These are phyloP conservation scores for Chrysolina oricalcia DNA, from an alignment of 2,888 invertebrate species.

Conservation along the genomic window DNA sequence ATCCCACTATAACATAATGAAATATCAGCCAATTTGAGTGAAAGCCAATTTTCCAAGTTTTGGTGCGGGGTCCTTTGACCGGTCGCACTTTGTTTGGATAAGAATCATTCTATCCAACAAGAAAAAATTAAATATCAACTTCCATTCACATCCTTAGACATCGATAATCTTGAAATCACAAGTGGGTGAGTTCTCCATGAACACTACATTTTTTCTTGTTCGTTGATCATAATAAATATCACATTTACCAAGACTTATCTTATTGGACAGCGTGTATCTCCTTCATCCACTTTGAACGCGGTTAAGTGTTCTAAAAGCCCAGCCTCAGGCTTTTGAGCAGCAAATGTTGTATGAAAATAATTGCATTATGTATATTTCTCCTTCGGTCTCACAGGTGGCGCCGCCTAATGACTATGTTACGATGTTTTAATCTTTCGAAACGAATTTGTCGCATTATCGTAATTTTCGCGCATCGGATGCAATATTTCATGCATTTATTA, in stretches of 20 bases:
- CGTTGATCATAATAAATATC: not conserved
- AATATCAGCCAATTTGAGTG: no score
- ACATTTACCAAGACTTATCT: conserved; percentile 9
- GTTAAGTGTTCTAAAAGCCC: conserved; percentile 21
- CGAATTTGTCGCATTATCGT: conserved; percentile 20
- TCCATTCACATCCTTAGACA: no score
- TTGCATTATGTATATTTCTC: conserved; percentile 33
- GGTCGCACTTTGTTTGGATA: no score
- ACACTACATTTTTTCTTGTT: not conserved
- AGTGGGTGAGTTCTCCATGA: no score
- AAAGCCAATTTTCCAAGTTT: no score
- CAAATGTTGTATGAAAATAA: conserved; percentile 38
- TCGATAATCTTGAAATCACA: no score
- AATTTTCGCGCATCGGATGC: conserved; percentile 18
- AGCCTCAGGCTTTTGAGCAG: conserved; percentile 23
- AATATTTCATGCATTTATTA: conserved; percentile 16
- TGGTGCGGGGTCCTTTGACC: no score
- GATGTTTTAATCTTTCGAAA: conserved; percentile 15
- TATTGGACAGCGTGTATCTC: conserved; percentile 22
- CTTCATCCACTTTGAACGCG: conserved; percentile 21
- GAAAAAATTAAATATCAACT: no score
- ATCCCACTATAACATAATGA: no score
- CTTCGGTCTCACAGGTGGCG: conserved; percentile 32
- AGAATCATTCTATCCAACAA: no score
- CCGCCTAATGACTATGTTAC: conserved; percentile 26